A percentile compares a stretch with the other conserved stretches of the same genome.
These are phyloP conservation scores for Hololepta plana DNA, from an alignment of 2,888 invertebrate genomes.

Conservation along the genomic window DNA sequence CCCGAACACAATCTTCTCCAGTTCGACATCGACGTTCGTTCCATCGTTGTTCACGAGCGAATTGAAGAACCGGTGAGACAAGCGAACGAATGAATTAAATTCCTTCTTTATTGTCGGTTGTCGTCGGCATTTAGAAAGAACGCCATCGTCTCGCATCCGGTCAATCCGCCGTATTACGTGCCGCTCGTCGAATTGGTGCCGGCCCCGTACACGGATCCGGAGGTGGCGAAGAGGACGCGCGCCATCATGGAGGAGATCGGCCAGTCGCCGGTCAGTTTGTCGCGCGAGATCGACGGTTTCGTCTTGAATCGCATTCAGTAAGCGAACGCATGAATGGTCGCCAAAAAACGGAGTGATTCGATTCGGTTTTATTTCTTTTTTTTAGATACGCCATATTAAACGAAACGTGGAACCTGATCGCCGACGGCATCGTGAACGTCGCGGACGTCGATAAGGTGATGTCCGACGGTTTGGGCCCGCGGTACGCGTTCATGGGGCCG, in stretches of 20 bases:
- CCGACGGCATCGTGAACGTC: constrained; percentile 67
- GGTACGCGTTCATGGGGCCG: constrained; percentile 91
- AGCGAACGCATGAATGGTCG: constrained; percentile 17
- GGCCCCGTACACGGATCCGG: constrained; percentile 78
- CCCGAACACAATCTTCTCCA: constrained; percentile 66
- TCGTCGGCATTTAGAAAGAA: constrained; percentile 26
- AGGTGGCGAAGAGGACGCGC: constrained; percentile 54
- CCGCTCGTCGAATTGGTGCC: constrained; percentile 89
- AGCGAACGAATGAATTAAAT: constrained; percentile 3
- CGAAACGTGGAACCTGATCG: constrained; percentile 79
- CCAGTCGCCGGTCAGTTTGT: constrained; percentile 74
- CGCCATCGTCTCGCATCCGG: constrained; percentile 80
- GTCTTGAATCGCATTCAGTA: constrained; percentile 86
- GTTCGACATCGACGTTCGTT: constrained; percentile 84
- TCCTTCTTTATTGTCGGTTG: constrained; percentile 3
- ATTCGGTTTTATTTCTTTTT: constrained; percentile 4
- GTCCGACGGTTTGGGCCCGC: constrained; percentile 83
- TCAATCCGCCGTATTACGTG: constrained; percentile 93
- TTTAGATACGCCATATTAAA: constrained; percentile 76
- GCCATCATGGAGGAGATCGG: constrained; percentile 74
- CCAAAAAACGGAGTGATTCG: neutral
- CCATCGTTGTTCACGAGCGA: constrained; percentile 75
- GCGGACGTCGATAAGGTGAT: constrained; percentile 86
- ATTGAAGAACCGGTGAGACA: constrained; percentile 43
- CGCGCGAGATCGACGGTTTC: constrained; percentile 81